Evolutionary conservation across 35 echinoderm and acorn worm genomes (phyloP).

Genomic region (Ophiothrix spiculata): DNA sequence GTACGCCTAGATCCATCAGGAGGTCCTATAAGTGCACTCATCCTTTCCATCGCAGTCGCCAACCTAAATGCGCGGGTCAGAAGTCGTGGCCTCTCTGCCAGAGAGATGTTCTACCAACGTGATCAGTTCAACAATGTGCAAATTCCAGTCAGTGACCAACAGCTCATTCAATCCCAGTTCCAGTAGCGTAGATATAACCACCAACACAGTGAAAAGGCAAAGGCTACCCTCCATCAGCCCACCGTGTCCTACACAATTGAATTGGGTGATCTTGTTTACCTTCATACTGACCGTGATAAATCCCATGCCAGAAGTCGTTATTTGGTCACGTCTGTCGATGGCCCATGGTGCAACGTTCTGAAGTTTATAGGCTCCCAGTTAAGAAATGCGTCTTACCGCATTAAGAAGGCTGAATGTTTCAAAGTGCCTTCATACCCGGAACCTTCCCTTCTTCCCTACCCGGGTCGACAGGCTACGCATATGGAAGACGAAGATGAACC

Average conservation of each 20-base stretch:
- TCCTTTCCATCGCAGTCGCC: constrained; percentile 25
- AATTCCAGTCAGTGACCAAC: constrained; percentile 41
- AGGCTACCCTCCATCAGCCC: neutral
- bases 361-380: constrained; percentile 51
- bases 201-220: constrained; percentile 25
- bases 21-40: constrained; percentile 4
- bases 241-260: constrained; percentile 2
- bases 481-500: too few relatives aligned
- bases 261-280: constrained; percentile 42
- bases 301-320: constrained; percentile 27
- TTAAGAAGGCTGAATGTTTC: constrained; percentile 47
- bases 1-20: constrained; percentile 22
- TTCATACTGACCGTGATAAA: constrained; percentile 41
- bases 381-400: constrained; percentile 20
- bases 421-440: too few relatives aligned
- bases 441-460: constrained; percentile 15
- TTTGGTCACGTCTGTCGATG: constrained; percentile 31
- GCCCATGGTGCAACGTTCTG: constrained; percentile 43
- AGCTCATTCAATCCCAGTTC: constrained; percentile 42
- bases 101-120: constrained; percentile 52
- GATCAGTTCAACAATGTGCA: constrained; percentile 65
- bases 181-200: constrained; percentile 24
- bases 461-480: too few relatives aligned
- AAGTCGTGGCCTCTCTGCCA: constrained; percentile 43
- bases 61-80: constrained; percentile 45